Conservation (phyloP, 2,797 vertebrate species). For the Anguilla obscura region DNA sequence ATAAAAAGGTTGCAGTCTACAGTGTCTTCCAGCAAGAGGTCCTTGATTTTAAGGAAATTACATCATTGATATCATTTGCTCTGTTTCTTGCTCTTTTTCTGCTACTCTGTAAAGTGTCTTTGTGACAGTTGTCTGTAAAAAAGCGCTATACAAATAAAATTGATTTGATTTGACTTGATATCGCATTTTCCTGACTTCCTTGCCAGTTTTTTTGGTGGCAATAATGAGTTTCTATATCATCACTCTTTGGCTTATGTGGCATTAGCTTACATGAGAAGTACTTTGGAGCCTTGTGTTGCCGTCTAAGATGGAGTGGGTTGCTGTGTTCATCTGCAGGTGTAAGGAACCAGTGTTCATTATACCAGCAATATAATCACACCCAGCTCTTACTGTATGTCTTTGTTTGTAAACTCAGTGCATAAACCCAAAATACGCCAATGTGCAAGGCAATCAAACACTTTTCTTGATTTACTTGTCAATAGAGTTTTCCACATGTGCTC, state of each 20-base stretch:
- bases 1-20: slow-evolving; percentile 65
- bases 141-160: no score
- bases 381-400: neutral
- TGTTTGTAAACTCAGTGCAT: neutral
- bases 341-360: neutral
- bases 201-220: slow-evolving; percentile 28
- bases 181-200: slow-evolving; percentile 61
- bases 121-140: no score
- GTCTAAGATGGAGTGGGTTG: neutral
- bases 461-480: neutral
- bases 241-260: slow-evolving; percentile 34
- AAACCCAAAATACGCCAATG: no score
- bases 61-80: slow-evolving; percentile 61
- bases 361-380: neutral
- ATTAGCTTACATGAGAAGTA: slow-evolving; percentile 41
- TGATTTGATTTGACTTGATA: neutral
- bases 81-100: no score
- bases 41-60: slow-evolving; percentile 57
- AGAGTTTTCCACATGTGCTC: neutral
- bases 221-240: slow-evolving; percentile 54
- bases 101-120: no score
- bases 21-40: slow-evolving; percentile 48
- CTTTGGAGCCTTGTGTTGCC: slow-evolving; percentile 21
- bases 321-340: neutral
- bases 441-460: no score